Base-by-base conservation (phyloP, 2,113 vertebrate genomes). In the Zosterops japonicus region DNA sequence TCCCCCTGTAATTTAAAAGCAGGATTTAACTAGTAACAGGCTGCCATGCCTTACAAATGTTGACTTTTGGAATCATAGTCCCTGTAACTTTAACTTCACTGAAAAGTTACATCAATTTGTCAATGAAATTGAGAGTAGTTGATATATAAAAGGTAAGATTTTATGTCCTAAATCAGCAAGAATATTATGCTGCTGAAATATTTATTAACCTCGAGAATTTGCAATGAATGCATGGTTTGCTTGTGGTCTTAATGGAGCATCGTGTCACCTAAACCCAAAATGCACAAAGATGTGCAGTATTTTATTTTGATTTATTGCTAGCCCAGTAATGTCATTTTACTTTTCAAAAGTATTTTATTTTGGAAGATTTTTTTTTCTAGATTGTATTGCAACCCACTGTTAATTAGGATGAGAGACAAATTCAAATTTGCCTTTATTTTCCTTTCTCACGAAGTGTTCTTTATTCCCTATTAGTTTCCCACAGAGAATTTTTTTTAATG, bases 401-500 rank as follows among this genome's bases (percentile, higher is more conserved):
- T 89, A 95, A 95, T 90, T 96, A 90, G 88, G 70, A 76, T 12
- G 1, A 44, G 79, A 96, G 64, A 94, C 41, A 95, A 95, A 95
- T 95, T 83, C 33, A 74, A 81, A 29, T 55, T 95, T 97, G 27
- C n/a, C 41, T 89, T 89, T 63, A 67, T 84, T 91, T 94, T 91
- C n/a, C 77, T 70, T 93, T 80, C 47, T 90, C 83, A 88, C 55
- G 50, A 96, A 94, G 42, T 83, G 83, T 91, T 97, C 78, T 95
- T 94, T 91, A 93, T 79, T 95, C 84, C 71, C 80, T 93, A 90
- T 94, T 96, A 94, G 90, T 71, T 92, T 96, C 69, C 94, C 89
- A 96, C 95, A 53, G 91, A 95, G 90, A 94, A 61, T 95, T n/a
- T 57, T 97, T 95, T 96, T 95, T 95, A 94, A 89, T 92, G 17